These are phyloP conservation scores for Baccha elongata DNA, from an alignment of 2,888 invertebrate genomes.

Conservation along the genomic window DNA sequence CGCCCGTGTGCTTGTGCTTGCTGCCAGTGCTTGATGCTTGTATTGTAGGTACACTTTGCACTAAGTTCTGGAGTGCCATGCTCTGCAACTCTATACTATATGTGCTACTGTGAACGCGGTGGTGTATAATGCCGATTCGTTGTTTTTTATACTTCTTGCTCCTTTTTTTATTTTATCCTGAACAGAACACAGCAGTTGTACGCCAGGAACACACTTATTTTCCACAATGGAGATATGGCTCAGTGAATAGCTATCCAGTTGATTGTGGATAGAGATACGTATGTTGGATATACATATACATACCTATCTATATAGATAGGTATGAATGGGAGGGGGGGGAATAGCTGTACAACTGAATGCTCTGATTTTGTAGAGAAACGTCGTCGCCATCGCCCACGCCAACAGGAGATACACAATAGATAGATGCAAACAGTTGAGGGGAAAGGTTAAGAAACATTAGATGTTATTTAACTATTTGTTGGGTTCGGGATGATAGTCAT, in stretches of 20 bases:
- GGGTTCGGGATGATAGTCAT: constrained; percentile 37
- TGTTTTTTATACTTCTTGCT: constrained; percentile 24
- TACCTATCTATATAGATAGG: too few relatives aligned
- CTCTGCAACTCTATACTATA: constrained; percentile 31
- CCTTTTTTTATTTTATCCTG: constrained; percentile 36
- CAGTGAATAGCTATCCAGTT: constrained; percentile 71
- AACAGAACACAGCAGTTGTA: constrained; percentile 57
- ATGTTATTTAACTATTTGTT: constrained; percentile 54
- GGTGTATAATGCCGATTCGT: constrained; percentile 67
- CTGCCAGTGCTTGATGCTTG: constrained; percentile 44
- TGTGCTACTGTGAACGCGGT: constrained; percentile 45
- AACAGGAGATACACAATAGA: constrained; percentile 51
- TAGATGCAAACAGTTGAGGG: constrained; percentile 60
- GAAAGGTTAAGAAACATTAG: constrained; percentile 62
- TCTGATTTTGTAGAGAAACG: constrained; percentile 67
- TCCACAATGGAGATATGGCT: constrained; percentile 73
- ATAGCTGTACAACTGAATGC: constrained; percentile 35
- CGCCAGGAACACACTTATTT: constrained; percentile 73
- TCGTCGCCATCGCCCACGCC: not conserved
- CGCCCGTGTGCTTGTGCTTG: constrained; percentile 55
- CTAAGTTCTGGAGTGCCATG: constrained; percentile 65
- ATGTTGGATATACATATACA: constrained; percentile 9
- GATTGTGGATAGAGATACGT: constrained; percentile 64
- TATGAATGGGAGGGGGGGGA: not conserved
- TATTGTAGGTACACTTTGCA: constrained; percentile 44